Evolutionary conservation across 2,888 invertebrate genomes (phyloP).

Genomic region (Lissonota sp.): DNA sequence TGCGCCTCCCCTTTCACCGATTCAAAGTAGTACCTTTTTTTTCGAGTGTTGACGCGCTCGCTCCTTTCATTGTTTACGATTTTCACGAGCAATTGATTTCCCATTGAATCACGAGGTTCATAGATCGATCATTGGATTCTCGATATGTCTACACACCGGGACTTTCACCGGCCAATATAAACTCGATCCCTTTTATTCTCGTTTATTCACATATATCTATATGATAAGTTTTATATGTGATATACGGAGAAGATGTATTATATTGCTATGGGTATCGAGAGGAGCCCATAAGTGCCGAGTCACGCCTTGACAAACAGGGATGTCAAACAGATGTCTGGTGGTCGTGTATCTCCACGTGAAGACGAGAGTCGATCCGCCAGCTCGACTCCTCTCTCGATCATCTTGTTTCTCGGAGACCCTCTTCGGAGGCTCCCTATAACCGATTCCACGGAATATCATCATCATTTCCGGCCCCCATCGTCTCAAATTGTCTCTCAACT

Average conservation of each 20-base stretch:
- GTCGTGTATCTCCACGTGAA: slow-evolving; percentile 36
- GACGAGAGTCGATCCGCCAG: slow-evolving; percentile 31
- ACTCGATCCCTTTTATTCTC: slow-evolving; percentile 44
- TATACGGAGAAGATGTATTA: slow-evolving; percentile 47
- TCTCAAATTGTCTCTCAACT: too few relatives aligned
- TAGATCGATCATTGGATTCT: slow-evolving; percentile 81
- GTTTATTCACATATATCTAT: slow-evolving; percentile 8
- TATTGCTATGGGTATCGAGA: slow-evolving; percentile 49
- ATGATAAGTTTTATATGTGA: slow-evolving; percentile 13
- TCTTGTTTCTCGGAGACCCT: slow-evolving; percentile 43
- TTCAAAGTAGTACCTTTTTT: slow-evolving; percentile 38
- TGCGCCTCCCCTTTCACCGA: slow-evolving; percentile 41
- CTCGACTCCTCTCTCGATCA: slow-evolving; percentile 28
- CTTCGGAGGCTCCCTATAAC: slow-evolving; percentile 1
- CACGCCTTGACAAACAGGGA: slow-evolving; percentile 84
- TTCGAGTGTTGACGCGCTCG: slow-evolving; percentile 69
- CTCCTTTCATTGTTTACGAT: slow-evolving; percentile 79
- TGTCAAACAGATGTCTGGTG: slow-evolving; percentile 83
- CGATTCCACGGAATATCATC: not conserved
- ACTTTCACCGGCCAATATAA: not conserved
- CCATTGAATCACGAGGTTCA: slow-evolving; percentile 74
- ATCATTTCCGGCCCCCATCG: too few relatives aligned
- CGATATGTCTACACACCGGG: slow-evolving; percentile 50
- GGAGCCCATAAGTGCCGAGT: slow-evolving; percentile 82
- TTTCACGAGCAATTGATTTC: slow-evolving; percentile 82